A percentile compares a stretch with the other conserved stretches of the same genome.
phyloP scores from a whole-genome alignment of 2,888 invertebrate species.

The Salpingus planirostris region DNA sequence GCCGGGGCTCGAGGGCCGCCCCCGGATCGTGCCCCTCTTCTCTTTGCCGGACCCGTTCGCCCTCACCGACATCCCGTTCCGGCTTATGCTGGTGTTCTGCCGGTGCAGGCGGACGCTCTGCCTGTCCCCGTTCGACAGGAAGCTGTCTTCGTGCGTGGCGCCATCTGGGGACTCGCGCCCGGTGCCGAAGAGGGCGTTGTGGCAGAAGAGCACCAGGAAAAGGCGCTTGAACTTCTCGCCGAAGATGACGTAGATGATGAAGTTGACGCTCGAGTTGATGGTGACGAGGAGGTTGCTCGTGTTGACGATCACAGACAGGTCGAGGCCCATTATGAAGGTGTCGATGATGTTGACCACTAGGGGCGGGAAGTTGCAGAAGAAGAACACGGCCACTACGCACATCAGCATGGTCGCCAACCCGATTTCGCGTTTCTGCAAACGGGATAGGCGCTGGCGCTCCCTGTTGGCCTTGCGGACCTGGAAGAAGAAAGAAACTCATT shows the following conservation, averaged over 20 bases:
- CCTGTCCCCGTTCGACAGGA: slow-evolving; percentile 71
- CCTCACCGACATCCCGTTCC: slow-evolving; percentile 35
- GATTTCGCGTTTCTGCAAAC: slow-evolving; percentile 85
- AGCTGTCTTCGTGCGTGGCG: slow-evolving; percentile 73
- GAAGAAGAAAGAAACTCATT: no score
- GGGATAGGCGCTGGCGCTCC: slow-evolving; percentile 81
- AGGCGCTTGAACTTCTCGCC: slow-evolving; percentile 92
- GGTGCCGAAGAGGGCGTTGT: slow-evolving; percentile 40
- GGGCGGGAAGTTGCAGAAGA: slow-evolving; percentile 84
- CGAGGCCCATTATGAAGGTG: slow-evolving; percentile 57
- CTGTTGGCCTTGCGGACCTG: slow-evolving; percentile 81
- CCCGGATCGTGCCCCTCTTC: slow-evolving; percentile 24
- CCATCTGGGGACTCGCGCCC: slow-evolving; percentile 60
- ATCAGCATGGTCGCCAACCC: slow-evolving; percentile 91
- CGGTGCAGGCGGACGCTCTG: slow-evolving; percentile 58
- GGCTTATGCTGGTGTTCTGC: slow-evolving; percentile 42
- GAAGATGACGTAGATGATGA: slow-evolving; percentile 95
- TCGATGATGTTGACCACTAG: slow-evolving; percentile 80
- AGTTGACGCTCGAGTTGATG: slow-evolving; percentile 95
- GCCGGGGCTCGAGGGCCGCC: slow-evolving; percentile 41
- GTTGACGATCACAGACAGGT: slow-evolving; percentile 57
- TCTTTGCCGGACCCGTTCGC: slow-evolving; percentile 26
- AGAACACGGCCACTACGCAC: slow-evolving; percentile 89
- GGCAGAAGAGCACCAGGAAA: slow-evolving; percentile 45
- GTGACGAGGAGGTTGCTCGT: slow-evolving; percentile 88